Evolutionary conservation across 2,113 vertebrate species (phyloP).

Genomic region (Etia nguti): DNA sequence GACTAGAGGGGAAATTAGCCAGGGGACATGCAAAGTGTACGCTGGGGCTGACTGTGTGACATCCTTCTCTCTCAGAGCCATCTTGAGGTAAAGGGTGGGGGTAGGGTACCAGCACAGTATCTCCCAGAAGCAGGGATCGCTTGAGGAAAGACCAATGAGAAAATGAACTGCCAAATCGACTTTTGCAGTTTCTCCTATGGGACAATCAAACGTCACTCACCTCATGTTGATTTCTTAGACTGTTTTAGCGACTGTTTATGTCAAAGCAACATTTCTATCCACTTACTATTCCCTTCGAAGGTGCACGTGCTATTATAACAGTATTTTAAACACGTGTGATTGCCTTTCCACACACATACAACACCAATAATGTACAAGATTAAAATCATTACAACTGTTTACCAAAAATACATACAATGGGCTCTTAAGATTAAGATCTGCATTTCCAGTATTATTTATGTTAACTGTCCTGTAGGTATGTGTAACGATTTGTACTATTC

Average conservation of each 20-base stretch:
- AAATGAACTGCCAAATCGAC: background rate
- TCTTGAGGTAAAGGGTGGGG: background rate
- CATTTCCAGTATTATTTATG: background rate
- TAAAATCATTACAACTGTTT: background rate
- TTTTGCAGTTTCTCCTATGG: background rate
- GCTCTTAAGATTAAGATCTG: background rate
- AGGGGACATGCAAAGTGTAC: constrained; percentile 53
- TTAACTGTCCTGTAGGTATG: background rate
- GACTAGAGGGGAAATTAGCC: constrained; percentile 52
- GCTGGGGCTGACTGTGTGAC: constrained; percentile 27
- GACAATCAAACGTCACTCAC: background rate
- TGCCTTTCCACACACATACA: background rate
- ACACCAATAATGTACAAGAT: background rate
- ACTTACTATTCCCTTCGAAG: background rate
- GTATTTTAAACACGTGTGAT: background rate
- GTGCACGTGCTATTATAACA: background rate
- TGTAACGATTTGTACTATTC: background rate
- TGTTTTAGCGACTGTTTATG: background rate
- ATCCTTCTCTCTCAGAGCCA: constrained; percentile 34
- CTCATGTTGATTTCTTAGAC: background rate
- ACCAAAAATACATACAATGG: background rate
- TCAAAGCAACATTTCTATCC: background rate
- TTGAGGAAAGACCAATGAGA: constrained; percentile 14
- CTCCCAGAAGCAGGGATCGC: constrained; percentile 11
- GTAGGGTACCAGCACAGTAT: background rate